These are phyloP conservation scores for Holothuria scabra DNA, from an alignment of 53 echinoderm and acorn worm genomes.

Conservation along the genomic window DNA sequence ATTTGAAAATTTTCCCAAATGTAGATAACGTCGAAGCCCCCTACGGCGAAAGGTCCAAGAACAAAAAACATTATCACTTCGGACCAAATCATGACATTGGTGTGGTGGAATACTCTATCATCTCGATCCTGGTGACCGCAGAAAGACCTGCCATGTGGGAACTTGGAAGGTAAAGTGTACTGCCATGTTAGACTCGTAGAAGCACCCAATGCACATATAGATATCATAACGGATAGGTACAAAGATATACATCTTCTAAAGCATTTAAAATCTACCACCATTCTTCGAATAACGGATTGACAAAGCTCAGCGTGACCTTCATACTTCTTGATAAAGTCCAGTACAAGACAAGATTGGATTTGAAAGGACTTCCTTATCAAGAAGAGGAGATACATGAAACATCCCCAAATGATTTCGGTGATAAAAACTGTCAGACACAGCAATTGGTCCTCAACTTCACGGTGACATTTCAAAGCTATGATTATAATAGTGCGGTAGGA, in stretches of 20 bases:
- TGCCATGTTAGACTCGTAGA: conserved; percentile 27
- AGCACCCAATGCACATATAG: conserved; percentile 5
- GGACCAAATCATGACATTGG: conserved; percentile 29
- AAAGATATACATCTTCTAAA: conserved; percentile 2
- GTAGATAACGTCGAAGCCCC: conserved; percentile 10
- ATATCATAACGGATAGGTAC: conserved; percentile 16
- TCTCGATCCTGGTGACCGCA: background rate
- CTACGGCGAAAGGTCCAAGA: conserved; percentile 7
- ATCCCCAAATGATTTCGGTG: conserved; percentile 24
- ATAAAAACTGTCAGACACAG: background rate
- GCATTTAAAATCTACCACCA: conserved; percentile 13
- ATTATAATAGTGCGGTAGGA: conserved; percentile 12
- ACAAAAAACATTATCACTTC: conserved; percentile 31
- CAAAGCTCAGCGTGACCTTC: conserved; percentile 16
- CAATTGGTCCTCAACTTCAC: background rate
- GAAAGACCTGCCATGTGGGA: too few species aligned
- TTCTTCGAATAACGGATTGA: background rate
- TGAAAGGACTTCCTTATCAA: conserved; percentile 20
- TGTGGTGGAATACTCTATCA: background rate
- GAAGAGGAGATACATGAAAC: conserved; percentile 28
- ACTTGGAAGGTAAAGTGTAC: background rate
- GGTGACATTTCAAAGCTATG: background rate
- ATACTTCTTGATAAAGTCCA: background rate
- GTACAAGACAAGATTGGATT: conserved; percentile 4
- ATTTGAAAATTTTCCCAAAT: conserved; percentile 36